Conservation (phyloP, 2,888 invertebrate genomes). For the Peribatodes rhomboidaria region DNA sequence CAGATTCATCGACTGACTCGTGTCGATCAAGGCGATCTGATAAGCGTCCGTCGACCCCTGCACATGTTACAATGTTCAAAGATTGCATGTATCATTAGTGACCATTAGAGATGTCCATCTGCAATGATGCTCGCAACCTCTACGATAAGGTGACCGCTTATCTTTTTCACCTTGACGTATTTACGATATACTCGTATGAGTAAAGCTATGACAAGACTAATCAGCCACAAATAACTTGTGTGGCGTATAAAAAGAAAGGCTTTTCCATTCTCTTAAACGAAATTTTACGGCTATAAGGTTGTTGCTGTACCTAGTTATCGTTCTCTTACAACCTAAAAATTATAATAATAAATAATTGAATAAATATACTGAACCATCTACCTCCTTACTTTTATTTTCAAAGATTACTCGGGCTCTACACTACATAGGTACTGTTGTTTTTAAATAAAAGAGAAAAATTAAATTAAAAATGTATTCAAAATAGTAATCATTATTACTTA, state of each 20-base stretch:
- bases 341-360: no score
- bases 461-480: conserved; percentile 2
- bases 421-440: no score
- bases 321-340: no score
- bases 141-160: neutral
- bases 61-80: conserved; percentile 71
- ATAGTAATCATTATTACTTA: neutral
- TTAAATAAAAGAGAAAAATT: neutral
- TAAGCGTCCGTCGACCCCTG: conserved; percentile 66
- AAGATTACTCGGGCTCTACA: no score
- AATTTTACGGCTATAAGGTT: no score
- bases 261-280: no score
- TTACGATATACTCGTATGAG: neutral
- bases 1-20: conserved; percentile 18
- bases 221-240: no score
- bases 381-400: no score
- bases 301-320: no score
- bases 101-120: conserved; percentile 31
- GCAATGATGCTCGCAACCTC: conserved; percentile 25
- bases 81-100: conserved; percentile 58
- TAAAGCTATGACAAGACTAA: neutral
- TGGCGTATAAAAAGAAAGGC: no score
- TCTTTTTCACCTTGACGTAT: conserved; percentile 3
- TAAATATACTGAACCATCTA: no score
- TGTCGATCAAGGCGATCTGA: conserved; percentile 59